phyloP scores from a whole-genome alignment of 2,113 vertebrate species.

The Cyphomyrus discorhynchus region DNA sequence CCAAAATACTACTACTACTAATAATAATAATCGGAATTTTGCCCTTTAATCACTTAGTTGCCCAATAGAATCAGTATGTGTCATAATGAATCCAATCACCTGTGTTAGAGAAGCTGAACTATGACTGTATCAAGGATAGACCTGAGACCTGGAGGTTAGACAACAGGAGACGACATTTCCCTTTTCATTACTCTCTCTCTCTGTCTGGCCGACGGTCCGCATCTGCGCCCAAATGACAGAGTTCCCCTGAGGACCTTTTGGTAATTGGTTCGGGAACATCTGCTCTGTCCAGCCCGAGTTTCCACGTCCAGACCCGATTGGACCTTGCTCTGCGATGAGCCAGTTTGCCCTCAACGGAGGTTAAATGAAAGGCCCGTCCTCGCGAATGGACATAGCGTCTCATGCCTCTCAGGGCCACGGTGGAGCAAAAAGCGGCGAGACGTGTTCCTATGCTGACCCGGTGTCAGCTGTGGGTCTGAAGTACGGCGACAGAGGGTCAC shows the following conservation, averaged over 20 bases:
- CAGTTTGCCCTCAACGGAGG: neutral
- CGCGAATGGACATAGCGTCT: neutral
- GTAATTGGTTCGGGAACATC: neutral
- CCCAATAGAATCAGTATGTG: constrained; percentile 43
- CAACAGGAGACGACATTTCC: neutral
- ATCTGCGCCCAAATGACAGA: neutral
- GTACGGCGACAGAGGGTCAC: neutral
- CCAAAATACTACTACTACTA: neutral
- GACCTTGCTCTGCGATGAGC: neutral
- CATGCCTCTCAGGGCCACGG: neutral
- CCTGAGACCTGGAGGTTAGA: neutral
- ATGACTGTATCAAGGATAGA: constrained; percentile 56
- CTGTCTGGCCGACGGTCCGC: neutral
- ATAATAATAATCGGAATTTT: neutral
- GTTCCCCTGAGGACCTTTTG: neutral
- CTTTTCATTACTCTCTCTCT: neutral
- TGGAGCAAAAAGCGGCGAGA: neutral
- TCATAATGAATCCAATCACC: constrained; percentile 62
- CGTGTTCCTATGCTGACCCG: neutral
- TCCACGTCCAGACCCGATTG: neutral
- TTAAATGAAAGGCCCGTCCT: neutral
- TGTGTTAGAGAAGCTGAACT: constrained; percentile 60
- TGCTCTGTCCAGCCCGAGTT: neutral
- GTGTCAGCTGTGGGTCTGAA: neutral
- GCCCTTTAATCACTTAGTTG: constrained; percentile 19